Base-by-base conservation (phyloP, 2,113 vertebrate genomes). In the Neofelis nebulosa region DNA sequence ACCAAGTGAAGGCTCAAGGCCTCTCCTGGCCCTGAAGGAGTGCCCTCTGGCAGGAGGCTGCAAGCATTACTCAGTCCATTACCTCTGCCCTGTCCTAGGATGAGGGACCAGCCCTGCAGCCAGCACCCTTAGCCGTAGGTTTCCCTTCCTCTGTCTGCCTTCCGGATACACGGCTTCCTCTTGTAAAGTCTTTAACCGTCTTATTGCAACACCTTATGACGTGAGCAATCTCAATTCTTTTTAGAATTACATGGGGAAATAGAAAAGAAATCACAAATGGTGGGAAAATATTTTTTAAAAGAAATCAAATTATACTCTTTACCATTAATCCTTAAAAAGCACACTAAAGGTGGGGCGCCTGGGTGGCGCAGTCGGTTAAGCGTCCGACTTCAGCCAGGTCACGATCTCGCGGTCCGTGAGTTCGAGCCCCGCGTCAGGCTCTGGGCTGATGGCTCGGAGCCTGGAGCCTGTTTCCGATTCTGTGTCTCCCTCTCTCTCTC, bases 101-200 rank as follows among this genome's bases (percentile, higher is more conserved):
- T 0, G 2, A 29, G 25, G 10, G 48, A 27, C 41, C 57, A 90
- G 82, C 36, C 9, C 71, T 7, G 38, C 66, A 50, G 69, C 33
- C 29, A 2, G 48, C 4, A 21, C 1, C 23, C 18, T 83, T 4
- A n/a, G 73, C 8, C 9, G 25, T 52, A 61, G 66, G 7, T 65
- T 33, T 25, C 45, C 50, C 66, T 57, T 71, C 50, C 2, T 5
- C 14, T 18, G 0, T 1, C 45, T 66, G 76, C 61, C 38, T 96
- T 95, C 93, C 61, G 25, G 76, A 33, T 9, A 18, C 8, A 36
- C 5, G 12, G 92, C 31, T 97, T 98, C 92, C 95, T 83, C 95
- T 89, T 93, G 93, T 41, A n/a, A 85, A 96, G 65, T 48, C 41
- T 80, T 76, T 63, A 86, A 76, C 94, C 48, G 94, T 74, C 90